Evolutionary conservation across 2,113 vertebrate genomes (phyloP).

Genomic region (Scomber colias): DNA sequence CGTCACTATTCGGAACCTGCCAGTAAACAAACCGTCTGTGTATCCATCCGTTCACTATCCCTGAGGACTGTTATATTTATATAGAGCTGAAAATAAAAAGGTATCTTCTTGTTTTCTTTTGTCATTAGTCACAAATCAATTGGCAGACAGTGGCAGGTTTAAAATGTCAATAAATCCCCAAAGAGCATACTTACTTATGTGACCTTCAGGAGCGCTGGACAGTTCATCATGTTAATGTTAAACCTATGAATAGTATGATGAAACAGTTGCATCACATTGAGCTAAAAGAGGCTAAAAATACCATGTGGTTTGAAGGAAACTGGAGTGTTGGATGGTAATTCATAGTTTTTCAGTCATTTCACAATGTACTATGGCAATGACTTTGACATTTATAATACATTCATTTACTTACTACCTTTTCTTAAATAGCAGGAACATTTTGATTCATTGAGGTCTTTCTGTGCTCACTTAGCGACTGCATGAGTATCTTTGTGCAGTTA

Average conservation of each 20-base stretch:
- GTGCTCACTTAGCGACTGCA: neutral
- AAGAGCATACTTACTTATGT: neutral
- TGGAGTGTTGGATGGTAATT: too few species aligned
- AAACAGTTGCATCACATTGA: too few species aligned
- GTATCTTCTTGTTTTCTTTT: neutral
- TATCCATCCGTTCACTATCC: neutral
- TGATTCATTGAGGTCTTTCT: neutral
- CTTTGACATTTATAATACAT: neutral
- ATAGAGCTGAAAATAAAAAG: neutral
- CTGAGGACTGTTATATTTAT: neutral
- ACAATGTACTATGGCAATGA: neutral
- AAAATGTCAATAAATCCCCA: too few species aligned
- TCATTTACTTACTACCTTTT: neutral
- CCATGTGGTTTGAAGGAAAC: neutral
- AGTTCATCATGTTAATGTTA: too few species aligned
- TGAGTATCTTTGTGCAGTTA: neutral
- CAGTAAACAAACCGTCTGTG: constrained; percentile 57
- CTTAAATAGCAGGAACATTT: neutral
- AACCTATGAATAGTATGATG: too few species aligned
- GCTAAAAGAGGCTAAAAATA: neutral
- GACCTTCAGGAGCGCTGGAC: neutral
- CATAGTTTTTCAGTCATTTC: neutral
- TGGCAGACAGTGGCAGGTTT: too few species aligned
- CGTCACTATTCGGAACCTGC: constrained; percentile 51
- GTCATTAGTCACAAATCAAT: too few species aligned